Conservation (phyloP, 2,888 invertebrate species). For the Cheilosia pagana region DNA sequence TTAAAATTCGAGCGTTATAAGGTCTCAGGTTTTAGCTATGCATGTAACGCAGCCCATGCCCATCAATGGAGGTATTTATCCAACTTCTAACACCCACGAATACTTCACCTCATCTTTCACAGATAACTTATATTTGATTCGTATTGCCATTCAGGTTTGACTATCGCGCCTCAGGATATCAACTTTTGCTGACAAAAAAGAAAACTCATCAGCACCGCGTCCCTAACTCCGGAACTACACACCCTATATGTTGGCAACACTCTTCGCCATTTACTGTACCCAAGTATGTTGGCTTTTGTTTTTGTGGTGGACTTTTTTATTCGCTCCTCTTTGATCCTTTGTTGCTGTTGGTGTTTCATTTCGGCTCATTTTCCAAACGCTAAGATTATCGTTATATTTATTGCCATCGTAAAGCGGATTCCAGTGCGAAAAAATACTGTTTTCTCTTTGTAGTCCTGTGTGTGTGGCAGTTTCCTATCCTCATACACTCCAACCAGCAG, state of each 20-base stretch:
- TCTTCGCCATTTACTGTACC: not conserved
- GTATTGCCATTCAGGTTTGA: not conserved
- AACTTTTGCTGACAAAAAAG: not conserved
- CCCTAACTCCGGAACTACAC: constrained; percentile 34
- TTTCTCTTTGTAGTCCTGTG: constrained; percentile 22
- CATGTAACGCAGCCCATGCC: no score
- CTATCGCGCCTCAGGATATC: not conserved
- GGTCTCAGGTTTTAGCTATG: not conserved
- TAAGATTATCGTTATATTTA: constrained; percentile 63
- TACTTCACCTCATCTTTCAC: not conserved
- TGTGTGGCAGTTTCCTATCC: constrained; percentile 5
- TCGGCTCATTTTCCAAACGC: constrained; percentile 67
- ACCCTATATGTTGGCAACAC: not conserved
- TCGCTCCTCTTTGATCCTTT: constrained; percentile 41
- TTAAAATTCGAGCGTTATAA: no score
- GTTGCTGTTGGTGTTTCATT: constrained; percentile 47
- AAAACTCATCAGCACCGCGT: constrained; percentile 23
- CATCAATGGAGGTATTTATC: no score
- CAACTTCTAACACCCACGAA: not conserved
- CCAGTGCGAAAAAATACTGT: constrained; percentile 39
- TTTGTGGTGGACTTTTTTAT: constrained; percentile 23
- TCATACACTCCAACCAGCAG: not conserved
- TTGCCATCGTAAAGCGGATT: constrained; percentile 60
- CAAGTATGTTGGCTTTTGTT: not conserved
- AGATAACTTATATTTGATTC: constrained; percentile 10